Percentiles rank a stretch among this genome's conserved stretches.
Evolutionary conservation across 2,888 invertebrate genomes (phyloP).

Genomic region (Machimus rusticus): DNA sequence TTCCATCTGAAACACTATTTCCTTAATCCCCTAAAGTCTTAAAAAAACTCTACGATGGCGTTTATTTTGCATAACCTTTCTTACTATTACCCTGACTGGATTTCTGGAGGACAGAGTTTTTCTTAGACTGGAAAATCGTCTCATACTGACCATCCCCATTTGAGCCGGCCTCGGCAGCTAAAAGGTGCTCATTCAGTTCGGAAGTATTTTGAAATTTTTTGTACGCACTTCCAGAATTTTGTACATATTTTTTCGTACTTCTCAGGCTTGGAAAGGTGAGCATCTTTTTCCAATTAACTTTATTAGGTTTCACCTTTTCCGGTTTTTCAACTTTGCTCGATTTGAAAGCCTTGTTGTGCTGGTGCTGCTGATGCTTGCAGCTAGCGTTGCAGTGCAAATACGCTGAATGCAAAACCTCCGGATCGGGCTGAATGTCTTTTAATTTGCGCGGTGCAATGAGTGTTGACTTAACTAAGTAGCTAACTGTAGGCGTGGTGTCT

Average conservation of each 20-base stretch:
- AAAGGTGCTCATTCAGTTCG: slow-evolving; percentile 36
- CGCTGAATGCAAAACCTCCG: slow-evolving; percentile 53
- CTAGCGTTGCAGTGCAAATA: slow-evolving; percentile 44
- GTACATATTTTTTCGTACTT: slow-evolving; percentile 54
- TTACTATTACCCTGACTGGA: slow-evolving; percentile 6
- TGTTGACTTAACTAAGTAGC: slow-evolving; percentile 42
- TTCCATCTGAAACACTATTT: neutral
- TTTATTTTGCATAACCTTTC: slow-evolving; percentile 36
- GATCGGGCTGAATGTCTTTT: slow-evolving; percentile 57
- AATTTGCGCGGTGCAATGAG: slow-evolving; percentile 57
- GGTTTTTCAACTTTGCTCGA: slow-evolving; percentile 43
- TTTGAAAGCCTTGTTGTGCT: neutral
- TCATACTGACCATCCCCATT: slow-evolving; percentile 42
- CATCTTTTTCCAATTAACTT: slow-evolving; percentile 31
- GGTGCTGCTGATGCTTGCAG: neutral
- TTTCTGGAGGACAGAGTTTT: slow-evolving; percentile 42
- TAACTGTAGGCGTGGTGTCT: neutral
- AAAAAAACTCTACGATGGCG: neutral
- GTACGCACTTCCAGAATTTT: slow-evolving; percentile 53
- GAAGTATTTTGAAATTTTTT: slow-evolving; percentile 54
- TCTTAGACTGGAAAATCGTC: slow-evolving; percentile 43
- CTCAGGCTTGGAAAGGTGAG: slow-evolving; percentile 44
- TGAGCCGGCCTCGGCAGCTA: neutral
- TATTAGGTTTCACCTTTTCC: slow-evolving; percentile 15
- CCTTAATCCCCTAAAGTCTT: neutral